Base-by-base conservation (phyloP, 2,113 vertebrate species). In the Murina feae region DNA sequence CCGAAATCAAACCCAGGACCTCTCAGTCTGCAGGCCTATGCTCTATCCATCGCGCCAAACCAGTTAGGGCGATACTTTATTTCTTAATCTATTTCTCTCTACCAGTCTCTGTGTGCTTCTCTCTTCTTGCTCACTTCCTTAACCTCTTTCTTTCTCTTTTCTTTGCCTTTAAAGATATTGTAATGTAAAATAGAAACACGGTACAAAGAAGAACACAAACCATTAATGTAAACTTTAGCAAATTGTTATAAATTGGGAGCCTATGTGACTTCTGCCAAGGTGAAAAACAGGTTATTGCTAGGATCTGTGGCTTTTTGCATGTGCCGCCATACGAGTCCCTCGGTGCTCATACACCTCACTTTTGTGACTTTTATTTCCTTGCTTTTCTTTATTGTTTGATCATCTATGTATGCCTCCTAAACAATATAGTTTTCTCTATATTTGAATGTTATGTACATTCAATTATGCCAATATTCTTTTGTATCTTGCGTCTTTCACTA, bases 401-500 rank as follows among this genome's bases (percentile, higher is more conserved):
- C 7, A 49, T 12, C 14, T 79, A 1, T 44, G 6, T 49, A 8
- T 32, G 32, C 10, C 35, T 69, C 13, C 9, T 47, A 75, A 85
- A 78, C 35, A 55, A n/a, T 18, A 25, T 39, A 69, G 1, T 74
- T 74, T 92, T 74, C 20, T 32, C 13, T 75, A 1, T 25, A 92
- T 94, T 82, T 86, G 60, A 89, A 37, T 5, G 12, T 42, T 80
- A 44, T 17, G 1, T 20, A 32, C 20, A 32, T 68, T 58, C 32
- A 90, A 25, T 69, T 3, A 60, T 6, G 35, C 6, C 11, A 3
- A 11, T 58, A 71, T 80, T 89, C 25, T 49, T 81, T 20, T 16
- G 28, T 90, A 49, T 93, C 42, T 92, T 79, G 49, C 17, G 83
- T 93, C 74, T 69, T 68, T 35, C 60, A 86, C 20, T 65, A 9